Evolutionary conservation across 1,140 invertebrate genomes (phyloP), one percentile per base, ranked within the genome.

Genomic region (Grapholita molesta): DNA sequence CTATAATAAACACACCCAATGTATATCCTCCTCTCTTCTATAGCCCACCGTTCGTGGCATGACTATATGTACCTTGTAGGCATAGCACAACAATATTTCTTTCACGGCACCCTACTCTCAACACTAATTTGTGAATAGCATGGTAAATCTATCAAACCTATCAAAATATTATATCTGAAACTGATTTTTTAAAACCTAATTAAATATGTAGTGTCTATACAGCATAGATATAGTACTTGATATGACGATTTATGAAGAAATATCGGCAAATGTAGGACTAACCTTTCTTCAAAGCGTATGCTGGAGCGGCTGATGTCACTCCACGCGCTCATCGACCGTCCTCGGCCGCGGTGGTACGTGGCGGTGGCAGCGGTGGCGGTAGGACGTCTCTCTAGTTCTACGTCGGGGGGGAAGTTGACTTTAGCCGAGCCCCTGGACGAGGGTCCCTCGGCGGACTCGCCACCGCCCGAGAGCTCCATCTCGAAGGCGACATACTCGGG

Each of bases 201-300:
- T 30, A 30, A 30, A 30, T 30, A n/a, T 18, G 5, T 42, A 5
- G 15, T 48, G 9, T 1, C n/a, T 21, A 21, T 48, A n/a, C n/a
- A 38, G 28, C 7, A 30, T 12, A n/a, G n/a, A 38, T n/a, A 48
- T 35, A 35, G 15, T 21, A 48, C 21, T 3, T 48, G 35, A n/a
- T n/a, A n/a, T 38, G 35, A 38, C n/a, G n/a, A 38, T 38, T 23
- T 66, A 71, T 32, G 30, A 25, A 61, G 30, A 52, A 21, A 53
- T 28, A 70, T 35, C 55, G 33, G 33, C 55, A 68, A 53, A 42
- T 67, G 66, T 35, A 23, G 7, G 15, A 82, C 85, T 93, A 82
- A 96, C 96, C 96, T 95, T 88, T 97, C 96, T 79, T 97, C 96
- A 76, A 96, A 93, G 77, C 94, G 94, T 91, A 96, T 96, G 77